Evolutionary conservation across 2,113 vertebrate genomes (phyloP).

Genomic region (Ibidorhyncha struthersii): DNA sequence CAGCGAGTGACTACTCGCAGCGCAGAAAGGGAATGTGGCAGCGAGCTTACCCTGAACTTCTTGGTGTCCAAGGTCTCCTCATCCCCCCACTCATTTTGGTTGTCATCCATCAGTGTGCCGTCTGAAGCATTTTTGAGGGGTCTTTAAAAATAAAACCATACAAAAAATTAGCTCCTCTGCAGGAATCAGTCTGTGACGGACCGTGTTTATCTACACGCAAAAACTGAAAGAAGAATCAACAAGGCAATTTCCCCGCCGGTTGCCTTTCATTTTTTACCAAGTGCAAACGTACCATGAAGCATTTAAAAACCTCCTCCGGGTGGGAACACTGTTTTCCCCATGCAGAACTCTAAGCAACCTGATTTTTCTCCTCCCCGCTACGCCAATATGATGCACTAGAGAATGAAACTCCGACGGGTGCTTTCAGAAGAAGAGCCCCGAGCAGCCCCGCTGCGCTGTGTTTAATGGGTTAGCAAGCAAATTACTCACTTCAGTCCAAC

Average conservation of each 20-base stretch:
- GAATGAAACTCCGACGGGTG: fast-evolving
- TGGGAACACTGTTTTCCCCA: not conserved
- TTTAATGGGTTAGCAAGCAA: not conserved
- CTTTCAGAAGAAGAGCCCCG: not conserved
- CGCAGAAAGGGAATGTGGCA: not conserved
- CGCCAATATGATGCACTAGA: fast-evolving
- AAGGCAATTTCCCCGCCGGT: not conserved
- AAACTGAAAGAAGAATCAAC: not conserved
- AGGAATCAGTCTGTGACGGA: not conserved
- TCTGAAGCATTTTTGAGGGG: constrained; percentile 92
- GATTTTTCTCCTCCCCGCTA: not conserved
- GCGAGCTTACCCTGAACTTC: constrained; percentile 87
- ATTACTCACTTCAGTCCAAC: constrained; percentile 94
- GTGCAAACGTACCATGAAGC: not conserved
- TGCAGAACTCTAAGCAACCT: not conserved
- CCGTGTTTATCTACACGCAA: not conserved
- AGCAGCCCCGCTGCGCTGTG: not conserved
- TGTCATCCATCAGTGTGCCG: constrained; percentile 92
- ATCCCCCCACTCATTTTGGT: constrained; percentile 93
- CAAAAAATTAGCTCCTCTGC: not conserved
- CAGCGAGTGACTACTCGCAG: not conserved
- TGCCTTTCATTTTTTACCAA: not conserved
- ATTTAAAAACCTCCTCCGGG: not conserved
- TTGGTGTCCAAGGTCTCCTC: constrained; percentile 89
- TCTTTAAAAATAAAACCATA: constrained; percentile 68